Evolutionary conservation across 1,140 invertebrate genomes (phyloP), one percentile per base, ranked within the genome.

Genomic region (Trypoxylus dichotomus): DNA sequence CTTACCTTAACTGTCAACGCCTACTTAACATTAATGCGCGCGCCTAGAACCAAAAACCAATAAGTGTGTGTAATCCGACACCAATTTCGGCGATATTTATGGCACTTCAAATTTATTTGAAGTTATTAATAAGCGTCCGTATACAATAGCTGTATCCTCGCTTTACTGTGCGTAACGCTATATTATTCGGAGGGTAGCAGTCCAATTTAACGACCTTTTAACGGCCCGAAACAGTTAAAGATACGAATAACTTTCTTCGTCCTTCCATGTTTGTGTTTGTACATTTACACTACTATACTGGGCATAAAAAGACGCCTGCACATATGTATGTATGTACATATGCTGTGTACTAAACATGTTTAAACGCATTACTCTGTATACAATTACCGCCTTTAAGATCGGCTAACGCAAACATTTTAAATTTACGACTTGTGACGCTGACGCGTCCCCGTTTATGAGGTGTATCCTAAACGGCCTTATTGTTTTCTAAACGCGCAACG

Each of bases 401-500:
- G 24, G 21, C 24, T 68, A 68, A 24, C 24, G 60, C 60, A 68
- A 68, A 68, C 60, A 68, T 68, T 68, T 68, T 68, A 68, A 68
- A 29, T 25, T 68, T 68, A 68, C 21, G 60, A 68, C 19, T 68
- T 68, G 21, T 25, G 60, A 68, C 60, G 60, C 27, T 68, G 60
- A 68, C 60, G 24, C 60, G 60, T 68, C 60, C 8, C 27, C 60
- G 60, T 68, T 68, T 68, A 68, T 68, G 25, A 68, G 60, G 60
- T 68, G 60, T 68, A 68, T 68, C 60, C 60, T 68, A 68, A 68
- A 68, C 60, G 60, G 60, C 24, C 6, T 25, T 68, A 68, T 68
- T 68, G 60, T 68, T 68, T 68, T 68, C 60, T 68, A 68, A 68
- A 68, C 60, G 60, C 60, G 60, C 60, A 11, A 68, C 60, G 60